Conservation (phyloP, 2,797 vertebrate genomes). For the Centroberyx gerrardi region DNA sequence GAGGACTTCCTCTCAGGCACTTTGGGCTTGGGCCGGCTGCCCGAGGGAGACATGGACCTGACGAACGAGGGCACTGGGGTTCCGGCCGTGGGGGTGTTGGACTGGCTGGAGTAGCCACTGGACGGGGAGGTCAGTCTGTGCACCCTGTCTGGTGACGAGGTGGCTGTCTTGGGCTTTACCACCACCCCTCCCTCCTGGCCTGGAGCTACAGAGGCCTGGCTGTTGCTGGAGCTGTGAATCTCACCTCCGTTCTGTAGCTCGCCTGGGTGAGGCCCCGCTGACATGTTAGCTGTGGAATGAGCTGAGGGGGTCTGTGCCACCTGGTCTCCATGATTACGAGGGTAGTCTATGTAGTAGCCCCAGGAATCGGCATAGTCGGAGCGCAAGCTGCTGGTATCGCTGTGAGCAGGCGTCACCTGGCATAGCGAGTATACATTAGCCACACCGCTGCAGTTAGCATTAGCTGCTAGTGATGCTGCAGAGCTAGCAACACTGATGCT, state of each 20-base stretch:
- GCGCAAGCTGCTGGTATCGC: slow-evolving; percentile 95
- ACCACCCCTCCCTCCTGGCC: slow-evolving; percentile 66
- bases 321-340: slow-evolving; percentile 83
- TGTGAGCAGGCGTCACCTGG: slow-evolving; percentile 93
- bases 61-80: slow-evolving; percentile 93
- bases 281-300: slow-evolving; percentile 50
- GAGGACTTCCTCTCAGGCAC: slow-evolving; percentile 98
- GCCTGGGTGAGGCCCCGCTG: slow-evolving; percentile 60
- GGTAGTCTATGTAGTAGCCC: slow-evolving; percentile 93
- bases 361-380: slow-evolving; percentile 96
- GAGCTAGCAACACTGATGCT: slow-evolving; percentile 92
- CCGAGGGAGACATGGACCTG: slow-evolving; percentile 90
- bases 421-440: slow-evolving; percentile 91
- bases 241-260: slow-evolving; percentile 79
- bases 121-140: slow-evolving; percentile 96
- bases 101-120: slow-evolving; percentile 98
- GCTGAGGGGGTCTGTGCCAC: slow-evolving; percentile 74
- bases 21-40: slow-evolving; percentile 90
- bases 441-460: slow-evolving; percentile 65
- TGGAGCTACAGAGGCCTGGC: slow-evolving; percentile 73
- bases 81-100: slow-evolving; percentile 96
- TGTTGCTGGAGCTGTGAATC: slow-evolving; percentile 69
- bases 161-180: slow-evolving; percentile 85
- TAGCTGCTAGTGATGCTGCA: slow-evolving; percentile 86
- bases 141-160: slow-evolving; percentile 91